phyloP scores from a whole-genome alignment of 2,797 vertebrate genomes.

The Knipowitschia caucasica region DNA sequence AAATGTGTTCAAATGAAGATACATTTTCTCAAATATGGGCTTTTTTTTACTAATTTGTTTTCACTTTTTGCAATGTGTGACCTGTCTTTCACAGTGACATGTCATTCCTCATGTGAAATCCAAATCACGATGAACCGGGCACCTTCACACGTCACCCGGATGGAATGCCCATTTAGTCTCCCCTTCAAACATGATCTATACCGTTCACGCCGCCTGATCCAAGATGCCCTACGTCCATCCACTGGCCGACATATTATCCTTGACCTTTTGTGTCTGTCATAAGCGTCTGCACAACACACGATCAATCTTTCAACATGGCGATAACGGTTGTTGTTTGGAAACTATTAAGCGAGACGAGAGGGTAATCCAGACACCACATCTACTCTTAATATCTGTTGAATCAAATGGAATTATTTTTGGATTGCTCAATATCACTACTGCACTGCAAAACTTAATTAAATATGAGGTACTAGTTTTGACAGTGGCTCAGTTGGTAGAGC shows the following conservation, averaged over 20 bases:
- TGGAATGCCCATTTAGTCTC: slow-evolving; percentile 9
- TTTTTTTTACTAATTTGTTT: too few species aligned
- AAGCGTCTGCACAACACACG: background rate
- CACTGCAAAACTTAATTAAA: too few species aligned
- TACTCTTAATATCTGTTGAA: slow-evolving; percentile 22
- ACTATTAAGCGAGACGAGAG: slow-evolving; percentile 8
- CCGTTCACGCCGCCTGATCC: slow-evolving; percentile 4
- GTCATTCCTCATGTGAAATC: slow-evolving; percentile 19
- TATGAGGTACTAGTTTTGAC: too few species aligned
- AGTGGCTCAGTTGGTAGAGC: too few species aligned
- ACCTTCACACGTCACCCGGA: slow-evolving; percentile 8
- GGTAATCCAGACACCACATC: slow-evolving; percentile 22
- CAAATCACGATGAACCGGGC: slow-evolving; percentile 15
- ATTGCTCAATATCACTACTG: too few species aligned
- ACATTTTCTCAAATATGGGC: too few species aligned
- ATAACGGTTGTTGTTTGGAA: background rate
- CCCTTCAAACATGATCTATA: slow-evolving; percentile 13
- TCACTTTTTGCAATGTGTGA: too few species aligned
- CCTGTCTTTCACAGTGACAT: background rate
- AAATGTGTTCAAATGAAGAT: too few species aligned
- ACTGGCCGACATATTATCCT: background rate
- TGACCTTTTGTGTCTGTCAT: background rate
- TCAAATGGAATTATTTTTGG: too few species aligned
- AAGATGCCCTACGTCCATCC: background rate
- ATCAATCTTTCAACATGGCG: slow-evolving; percentile 7